Evolutionary conservation across 2,113 vertebrate genomes (phyloP).

Genomic region (Triplophysa tibetana): DNA sequence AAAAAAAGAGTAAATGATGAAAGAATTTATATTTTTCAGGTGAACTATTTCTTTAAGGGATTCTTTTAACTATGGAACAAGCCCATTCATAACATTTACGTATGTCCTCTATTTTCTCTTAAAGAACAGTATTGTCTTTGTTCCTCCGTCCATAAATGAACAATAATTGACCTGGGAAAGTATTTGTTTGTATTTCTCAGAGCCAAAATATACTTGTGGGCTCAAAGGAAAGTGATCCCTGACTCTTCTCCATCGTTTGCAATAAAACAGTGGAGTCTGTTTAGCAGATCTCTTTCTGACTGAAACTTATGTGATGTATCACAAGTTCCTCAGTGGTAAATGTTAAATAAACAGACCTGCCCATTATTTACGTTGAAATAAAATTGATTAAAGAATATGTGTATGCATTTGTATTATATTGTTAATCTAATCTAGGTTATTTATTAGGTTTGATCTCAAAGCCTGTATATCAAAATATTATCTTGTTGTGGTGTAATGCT

Average conservation of each 20-base stretch:
- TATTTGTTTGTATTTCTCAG: constrained; percentile 11
- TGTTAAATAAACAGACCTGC: too few species aligned
- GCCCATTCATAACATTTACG: constrained; percentile 32
- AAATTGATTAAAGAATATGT: too few species aligned
- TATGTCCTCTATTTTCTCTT: constrained; percentile 31
- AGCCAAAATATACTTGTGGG: background rate
- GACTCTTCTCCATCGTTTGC: background rate
- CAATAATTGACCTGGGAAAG: constrained; percentile 28
- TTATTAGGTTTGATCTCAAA: background rate
- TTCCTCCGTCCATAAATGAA: background rate
- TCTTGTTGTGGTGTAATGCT: background rate
- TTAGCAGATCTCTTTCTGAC: background rate
- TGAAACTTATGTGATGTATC: too few species aligned
- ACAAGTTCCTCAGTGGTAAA: too few species aligned
- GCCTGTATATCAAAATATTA: background rate
- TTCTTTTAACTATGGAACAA: constrained; percentile 27
- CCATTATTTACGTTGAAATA: too few species aligned
- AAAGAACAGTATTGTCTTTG: constrained; percentile 27
- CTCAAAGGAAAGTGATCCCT: background rate
- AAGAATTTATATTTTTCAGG: too few species aligned
- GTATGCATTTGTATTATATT: background rate
- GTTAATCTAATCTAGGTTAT: background rate
- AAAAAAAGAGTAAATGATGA: too few species aligned
- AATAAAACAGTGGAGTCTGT: background rate
- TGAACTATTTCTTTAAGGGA: too few species aligned